phyloP scores from a whole-genome alignment of 2,888 invertebrate genomes.

The Drosophila tripunctata region DNA sequence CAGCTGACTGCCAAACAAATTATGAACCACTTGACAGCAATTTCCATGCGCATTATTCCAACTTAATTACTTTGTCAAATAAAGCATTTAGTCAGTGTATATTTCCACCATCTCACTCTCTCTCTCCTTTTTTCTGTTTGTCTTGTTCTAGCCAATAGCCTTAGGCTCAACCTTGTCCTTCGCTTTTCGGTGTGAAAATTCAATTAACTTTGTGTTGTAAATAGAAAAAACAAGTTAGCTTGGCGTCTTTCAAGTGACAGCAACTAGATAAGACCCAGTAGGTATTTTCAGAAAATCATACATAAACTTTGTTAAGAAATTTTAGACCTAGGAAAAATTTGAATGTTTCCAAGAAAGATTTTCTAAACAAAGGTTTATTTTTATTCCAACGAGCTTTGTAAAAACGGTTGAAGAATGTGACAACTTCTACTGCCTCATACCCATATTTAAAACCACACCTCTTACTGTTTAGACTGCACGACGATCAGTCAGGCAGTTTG shows the following conservation, averaged over 20 bases:
- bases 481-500: too few relatives aligned
- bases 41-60: slow-evolving; percentile 67
- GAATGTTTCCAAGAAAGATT: too few relatives aligned
- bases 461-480: too few relatives aligned
- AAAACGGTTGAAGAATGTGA: too few relatives aligned
- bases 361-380: too few relatives aligned
- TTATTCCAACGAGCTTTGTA: too few relatives aligned
- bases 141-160: slow-evolving; percentile 23
- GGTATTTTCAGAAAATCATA: too few relatives aligned
- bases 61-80: slow-evolving; percentile 76
- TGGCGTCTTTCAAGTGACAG: not conserved
- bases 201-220: slow-evolving; percentile 68
- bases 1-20: slow-evolving; percentile 50
- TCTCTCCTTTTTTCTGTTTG: not conserved
- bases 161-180: slow-evolving; percentile 24
- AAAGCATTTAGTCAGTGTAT: slow-evolving; percentile 48
- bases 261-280: not conserved
- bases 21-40: slow-evolving; percentile 66
- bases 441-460: too few relatives aligned
- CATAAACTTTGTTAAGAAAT: too few relatives aligned
- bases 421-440: too few relatives aligned
- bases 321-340: too few relatives aligned
- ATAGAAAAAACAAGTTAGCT: slow-evolving; percentile 19
- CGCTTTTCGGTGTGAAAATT: slow-evolving; percentile 64
- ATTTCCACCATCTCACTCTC: not conserved